phyloP scores from a whole-genome alignment of 53 echinoderm and acorn worm genomes.

The Holothuria leucospilota region DNA sequence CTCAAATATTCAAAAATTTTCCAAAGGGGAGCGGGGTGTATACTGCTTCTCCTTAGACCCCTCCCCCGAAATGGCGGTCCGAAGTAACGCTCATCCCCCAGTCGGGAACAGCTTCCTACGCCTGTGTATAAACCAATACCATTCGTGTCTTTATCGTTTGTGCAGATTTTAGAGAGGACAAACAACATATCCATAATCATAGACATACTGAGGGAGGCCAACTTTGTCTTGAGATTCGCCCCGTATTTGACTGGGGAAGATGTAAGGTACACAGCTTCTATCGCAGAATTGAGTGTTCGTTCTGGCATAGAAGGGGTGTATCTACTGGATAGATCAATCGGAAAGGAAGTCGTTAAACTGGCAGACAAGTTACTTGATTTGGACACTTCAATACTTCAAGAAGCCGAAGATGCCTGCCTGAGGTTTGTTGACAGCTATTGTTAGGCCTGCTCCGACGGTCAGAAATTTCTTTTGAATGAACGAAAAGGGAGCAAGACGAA shows the following conservation, averaged over 20 bases:
- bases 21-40: no score
- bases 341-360: constrained; percentile 62
- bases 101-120: no score
- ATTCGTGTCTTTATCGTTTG: no score
- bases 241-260: constrained; percentile 62
- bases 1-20: no score
- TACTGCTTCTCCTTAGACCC: no score
- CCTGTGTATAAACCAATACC: no score
- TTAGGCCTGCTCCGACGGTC: no score
- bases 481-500: no score
- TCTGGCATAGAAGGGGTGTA: constrained; percentile 74
- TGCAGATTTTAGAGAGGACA: neutral
- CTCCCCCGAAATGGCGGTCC: no score
- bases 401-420: constrained; percentile 66
- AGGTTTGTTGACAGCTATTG: constrained; percentile 37
- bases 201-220: constrained; percentile 60
- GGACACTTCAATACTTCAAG: constrained; percentile 39
- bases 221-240: constrained; percentile 51
- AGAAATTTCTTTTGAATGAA: no score
- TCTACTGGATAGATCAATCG: constrained; percentile 54
- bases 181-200: constrained; percentile 27
- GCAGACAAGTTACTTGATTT: constrained; percentile 75
- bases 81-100: no score
- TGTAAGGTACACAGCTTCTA: constrained; percentile 62
- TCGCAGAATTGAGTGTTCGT: constrained; percentile 69